These are phyloP conservation scores for Reticulitermes lucifugus DNA, from an alignment of 2,888 invertebrate species.

Conservation along the genomic window DNA sequence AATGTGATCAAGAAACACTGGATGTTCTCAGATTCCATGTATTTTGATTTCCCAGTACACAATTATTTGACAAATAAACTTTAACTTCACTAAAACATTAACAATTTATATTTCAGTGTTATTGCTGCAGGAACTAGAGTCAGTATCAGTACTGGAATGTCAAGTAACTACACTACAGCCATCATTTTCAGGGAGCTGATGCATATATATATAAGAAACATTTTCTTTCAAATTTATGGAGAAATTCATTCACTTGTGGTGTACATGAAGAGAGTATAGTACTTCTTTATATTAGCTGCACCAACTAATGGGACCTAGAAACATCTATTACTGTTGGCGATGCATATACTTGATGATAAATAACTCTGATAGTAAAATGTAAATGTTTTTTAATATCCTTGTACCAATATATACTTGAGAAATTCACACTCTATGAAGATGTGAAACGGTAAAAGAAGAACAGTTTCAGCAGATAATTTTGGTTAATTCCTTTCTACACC, in stretches of 20 bases:
- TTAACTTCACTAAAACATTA: conserved; percentile 17
- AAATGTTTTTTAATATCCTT: neutral
- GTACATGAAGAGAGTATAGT: too few relatives aligned
- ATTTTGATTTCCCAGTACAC: conserved; percentile 19
- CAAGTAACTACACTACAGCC: conserved; percentile 10
- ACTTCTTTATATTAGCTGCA: neutral
- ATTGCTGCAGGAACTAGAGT: conserved; percentile 23
- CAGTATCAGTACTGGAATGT: conserved; percentile 21
- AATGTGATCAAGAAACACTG: conserved; percentile 13
- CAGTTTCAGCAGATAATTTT: neutral
- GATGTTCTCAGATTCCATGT: conserved; percentile 10
- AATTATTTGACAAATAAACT: conserved; percentile 6
- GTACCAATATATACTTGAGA: neutral
- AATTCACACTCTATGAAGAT: neutral
- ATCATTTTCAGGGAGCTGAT: neutral
- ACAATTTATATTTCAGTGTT: neutral
- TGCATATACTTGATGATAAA: neutral
- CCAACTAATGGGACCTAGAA: neutral
- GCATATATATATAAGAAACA: too few relatives aligned
- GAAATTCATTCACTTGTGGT: too few relatives aligned
- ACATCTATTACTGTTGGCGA: neutral
- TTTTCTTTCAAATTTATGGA: too few relatives aligned
- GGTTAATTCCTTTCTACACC: neutral
- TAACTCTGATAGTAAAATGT: neutral
- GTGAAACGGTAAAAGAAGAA: neutral